Evolutionary conservation across 2,888 invertebrate species (phyloP).

Genomic region (Agonopterix heracliana): DNA sequence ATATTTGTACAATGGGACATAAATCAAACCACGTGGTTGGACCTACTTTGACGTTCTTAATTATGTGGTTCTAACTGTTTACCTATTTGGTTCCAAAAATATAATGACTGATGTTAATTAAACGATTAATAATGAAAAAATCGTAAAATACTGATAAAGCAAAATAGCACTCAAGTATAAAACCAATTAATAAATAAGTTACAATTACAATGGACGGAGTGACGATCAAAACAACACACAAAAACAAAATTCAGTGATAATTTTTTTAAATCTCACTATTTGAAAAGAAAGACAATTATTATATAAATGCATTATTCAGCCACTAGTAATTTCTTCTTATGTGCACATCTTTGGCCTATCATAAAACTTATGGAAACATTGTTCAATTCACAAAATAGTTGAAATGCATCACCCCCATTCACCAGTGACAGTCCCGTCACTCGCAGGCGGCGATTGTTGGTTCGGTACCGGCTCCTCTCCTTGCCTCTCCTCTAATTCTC

Average conservation of each 20-base stretch:
- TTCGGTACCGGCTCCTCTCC: background rate
- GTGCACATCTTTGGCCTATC: conserved; percentile 1
- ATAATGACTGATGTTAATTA: background rate
- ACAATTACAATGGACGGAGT: conserved; percentile 41
- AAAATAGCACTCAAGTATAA: conserved; percentile 1
- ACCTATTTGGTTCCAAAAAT: too few relatives aligned
- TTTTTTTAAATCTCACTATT: conserved; percentile 40
- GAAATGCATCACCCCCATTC: conserved; percentile 1
- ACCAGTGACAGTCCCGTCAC: background rate
- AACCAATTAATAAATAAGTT: conserved; percentile 3
- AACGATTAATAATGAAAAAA: background rate
- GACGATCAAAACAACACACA: conserved; percentile 21
- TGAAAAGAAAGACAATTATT: conserved; percentile 18
- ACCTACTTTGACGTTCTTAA: too few relatives aligned
- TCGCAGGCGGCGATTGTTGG: background rate
- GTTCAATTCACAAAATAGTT: background rate
- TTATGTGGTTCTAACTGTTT: too few relatives aligned
- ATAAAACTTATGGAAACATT: background rate
- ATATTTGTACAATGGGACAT: too few relatives aligned
- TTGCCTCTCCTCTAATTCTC: conserved; percentile 74
- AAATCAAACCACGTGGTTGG: too few relatives aligned
- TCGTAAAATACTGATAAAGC: background rate
- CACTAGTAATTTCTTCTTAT: conserved; percentile 13
- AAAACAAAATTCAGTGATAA: conserved; percentile 14
- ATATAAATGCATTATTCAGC: conserved; percentile 57